A percentile compares a stretch with the other conserved stretches of the same genome.
These are phyloP conservation scores for Holothuria glaberrima DNA, from an alignment of 35 echinoderm and acorn worm genomes.

Conservation along the genomic window DNA sequence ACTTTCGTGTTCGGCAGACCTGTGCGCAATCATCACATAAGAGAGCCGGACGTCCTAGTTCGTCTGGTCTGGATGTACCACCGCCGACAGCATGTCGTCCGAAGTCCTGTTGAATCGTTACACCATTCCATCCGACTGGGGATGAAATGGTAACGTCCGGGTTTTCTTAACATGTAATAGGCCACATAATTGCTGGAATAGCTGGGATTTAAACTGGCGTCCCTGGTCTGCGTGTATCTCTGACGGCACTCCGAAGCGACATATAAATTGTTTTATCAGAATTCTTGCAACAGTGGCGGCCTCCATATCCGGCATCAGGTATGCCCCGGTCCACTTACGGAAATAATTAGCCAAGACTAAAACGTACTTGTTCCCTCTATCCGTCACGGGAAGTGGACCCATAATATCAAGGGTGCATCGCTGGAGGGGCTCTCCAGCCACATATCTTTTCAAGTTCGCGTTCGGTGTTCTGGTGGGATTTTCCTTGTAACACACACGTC, in stretches of 20 bases:
- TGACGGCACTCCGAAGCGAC: slow-evolving; percentile 61
- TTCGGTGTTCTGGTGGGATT: not conserved
- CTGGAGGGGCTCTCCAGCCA: slow-evolving; percentile 34
- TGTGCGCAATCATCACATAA: slow-evolving; percentile 46
- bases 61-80: slow-evolving; percentile 3
- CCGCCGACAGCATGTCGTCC: slow-evolving; percentile 9
- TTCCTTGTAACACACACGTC: not conserved
- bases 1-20: slow-evolving; percentile 14
- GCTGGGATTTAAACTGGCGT: slow-evolving; percentile 55
- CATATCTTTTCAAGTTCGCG: not conserved
- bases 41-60: slow-evolving; percentile 42
- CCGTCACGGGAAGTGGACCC: slow-evolving; percentile 52
- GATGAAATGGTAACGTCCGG: slow-evolving; percentile 47
- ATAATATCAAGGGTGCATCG: slow-evolving; percentile 60
- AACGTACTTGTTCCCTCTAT: slow-evolving; percentile 58
- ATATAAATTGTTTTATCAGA: slow-evolving; percentile 60
- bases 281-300: slow-evolving; percentile 57
- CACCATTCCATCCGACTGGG: slow-evolving; percentile 61
- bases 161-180: slow-evolving; percentile 62
- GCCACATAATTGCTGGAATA: slow-evolving; percentile 63
- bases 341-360: slow-evolving; percentile 67
- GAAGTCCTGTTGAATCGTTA: slow-evolving; percentile 50
- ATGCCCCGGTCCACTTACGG: slow-evolving; percentile 66
- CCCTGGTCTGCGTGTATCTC: slow-evolving; percentile 72
- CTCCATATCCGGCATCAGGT: slow-evolving; percentile 52